A percentile compares a stretch with the other conserved stretches of the same genome.
Evolutionary conservation across 2,797 vertebrate species (phyloP).

Genomic region (Lithobates pipiens): DNA sequence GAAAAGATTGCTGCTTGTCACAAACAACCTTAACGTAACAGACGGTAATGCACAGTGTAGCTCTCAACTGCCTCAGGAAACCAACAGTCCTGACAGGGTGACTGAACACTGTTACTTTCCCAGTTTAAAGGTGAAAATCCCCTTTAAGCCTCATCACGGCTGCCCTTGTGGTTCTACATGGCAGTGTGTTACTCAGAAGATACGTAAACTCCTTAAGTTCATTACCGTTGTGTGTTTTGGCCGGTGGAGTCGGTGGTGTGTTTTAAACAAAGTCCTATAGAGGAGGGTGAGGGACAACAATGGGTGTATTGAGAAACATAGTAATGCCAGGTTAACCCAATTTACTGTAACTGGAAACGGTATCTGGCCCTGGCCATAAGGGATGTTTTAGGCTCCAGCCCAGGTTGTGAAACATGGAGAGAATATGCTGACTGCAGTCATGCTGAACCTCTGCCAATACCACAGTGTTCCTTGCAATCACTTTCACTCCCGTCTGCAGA

Average conservation of each 20-base stretch:
- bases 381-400: conserved; percentile 45
- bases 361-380: conserved; percentile 60
- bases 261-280: conserved; percentile 44
- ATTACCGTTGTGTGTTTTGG: conserved; percentile 15
- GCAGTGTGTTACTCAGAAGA: conserved; percentile 3
- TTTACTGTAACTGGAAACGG: conserved; percentile 65
- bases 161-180: too few relatives aligned
- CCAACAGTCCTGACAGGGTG: too few relatives aligned
- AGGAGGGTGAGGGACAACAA: conserved; percentile 62
- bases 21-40: too few relatives aligned
- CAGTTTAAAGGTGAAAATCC: too few relatives aligned
- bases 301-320: conserved; percentile 64
- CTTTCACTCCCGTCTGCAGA: neutral
- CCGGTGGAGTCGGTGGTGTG: conserved; percentile 5
- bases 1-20: too few relatives aligned
- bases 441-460: conserved; percentile 34
- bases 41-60: too few relatives aligned
- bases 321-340: conserved; percentile 59
- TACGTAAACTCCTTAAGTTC: conserved; percentile 3
- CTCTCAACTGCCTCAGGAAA: too few relatives aligned
- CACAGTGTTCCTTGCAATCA: conserved; percentile 25
- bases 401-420: conserved; percentile 14
- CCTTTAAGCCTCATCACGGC: too few relatives aligned
- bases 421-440: conserved; percentile 28
- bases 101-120: too few relatives aligned